Conservation (phyloP, 2,113 vertebrate genomes). For the Dromaius novaehollandiae region DNA sequence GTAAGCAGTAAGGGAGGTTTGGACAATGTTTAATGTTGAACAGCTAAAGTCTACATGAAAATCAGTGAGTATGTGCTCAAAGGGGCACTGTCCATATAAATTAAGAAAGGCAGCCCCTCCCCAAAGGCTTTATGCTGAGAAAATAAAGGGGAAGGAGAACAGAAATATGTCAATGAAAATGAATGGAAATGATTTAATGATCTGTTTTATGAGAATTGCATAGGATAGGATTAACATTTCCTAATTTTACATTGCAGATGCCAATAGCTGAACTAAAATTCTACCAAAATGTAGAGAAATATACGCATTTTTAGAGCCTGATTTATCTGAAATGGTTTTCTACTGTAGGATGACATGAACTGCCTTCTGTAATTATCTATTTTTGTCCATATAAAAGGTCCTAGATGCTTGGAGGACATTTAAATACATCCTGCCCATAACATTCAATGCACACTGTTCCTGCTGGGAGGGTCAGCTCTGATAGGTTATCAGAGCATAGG, state of each 20-base stretch:
- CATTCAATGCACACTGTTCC: neutral
- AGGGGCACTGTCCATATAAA: neutral
- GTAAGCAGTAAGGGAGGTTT: constrained; percentile 70
- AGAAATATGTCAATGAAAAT: neutral
- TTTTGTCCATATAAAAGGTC: neutral
- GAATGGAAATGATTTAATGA: neutral
- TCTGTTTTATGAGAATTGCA: neutral
- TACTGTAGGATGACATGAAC: neutral
- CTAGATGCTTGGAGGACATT: neutral
- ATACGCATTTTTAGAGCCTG: neutral
- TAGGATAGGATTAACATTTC: neutral
- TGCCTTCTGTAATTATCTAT: neutral
- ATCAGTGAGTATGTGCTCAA: neutral
- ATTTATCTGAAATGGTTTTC: neutral
- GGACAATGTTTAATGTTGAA: neutral
- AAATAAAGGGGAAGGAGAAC: neutral
- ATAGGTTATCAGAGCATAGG: neutral
- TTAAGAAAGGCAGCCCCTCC: neutral
- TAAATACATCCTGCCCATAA: neutral
- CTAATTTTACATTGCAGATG: neutral
- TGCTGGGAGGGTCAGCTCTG: neutral
- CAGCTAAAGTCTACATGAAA: neutral
- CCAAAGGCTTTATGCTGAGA: neutral
- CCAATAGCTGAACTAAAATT: neutral
- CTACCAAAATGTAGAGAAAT: neutral